Percentiles rank a stretch among this genome's conserved stretches.
Conservation (phyloP, 2,113 vertebrate genomes). For the Clupea harengus region DNA sequence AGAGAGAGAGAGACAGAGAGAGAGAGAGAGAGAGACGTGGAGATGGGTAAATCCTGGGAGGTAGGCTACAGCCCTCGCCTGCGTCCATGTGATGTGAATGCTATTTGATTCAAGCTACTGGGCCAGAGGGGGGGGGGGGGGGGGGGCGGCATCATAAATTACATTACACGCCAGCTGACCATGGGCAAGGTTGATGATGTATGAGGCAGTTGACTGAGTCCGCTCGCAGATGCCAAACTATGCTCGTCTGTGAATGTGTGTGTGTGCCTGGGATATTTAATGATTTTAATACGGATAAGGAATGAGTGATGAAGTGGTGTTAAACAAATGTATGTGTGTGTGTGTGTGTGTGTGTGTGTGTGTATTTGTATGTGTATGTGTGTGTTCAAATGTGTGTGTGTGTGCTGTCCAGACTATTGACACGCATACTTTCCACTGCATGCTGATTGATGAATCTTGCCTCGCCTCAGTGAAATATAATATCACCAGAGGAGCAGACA, state of each 20-base stretch:
- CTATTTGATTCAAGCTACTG: not conserved
- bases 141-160: not conserved
- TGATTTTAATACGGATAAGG: not conserved
- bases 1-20: slow-evolving; percentile 35
- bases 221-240: not conserved
- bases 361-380: not conserved
- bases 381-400: not conserved
- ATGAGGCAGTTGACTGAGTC: not conserved
- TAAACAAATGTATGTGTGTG: not conserved
- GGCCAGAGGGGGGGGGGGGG: not conserved
- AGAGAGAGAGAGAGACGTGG: slow-evolving; percentile 38
- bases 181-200: slow-evolving; percentile 10
- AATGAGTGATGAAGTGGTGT: slow-evolving; percentile 1
- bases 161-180: not conserved
- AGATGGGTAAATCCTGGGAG: slow-evolving; percentile 2
- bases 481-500: not conserved
- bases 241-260: not conserved
- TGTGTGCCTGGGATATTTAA: not conserved
- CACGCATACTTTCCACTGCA: not conserved
- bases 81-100: slow-evolving; percentile 3
- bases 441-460: not conserved
- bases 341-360: not conserved
- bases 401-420: slow-evolving; percentile 5
- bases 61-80: not conserved
- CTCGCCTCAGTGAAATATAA: slow-evolving; percentile 23